Base-by-base conservation (phyloP, 2,888 invertebrate species). In the Plusia festucae region DNA sequence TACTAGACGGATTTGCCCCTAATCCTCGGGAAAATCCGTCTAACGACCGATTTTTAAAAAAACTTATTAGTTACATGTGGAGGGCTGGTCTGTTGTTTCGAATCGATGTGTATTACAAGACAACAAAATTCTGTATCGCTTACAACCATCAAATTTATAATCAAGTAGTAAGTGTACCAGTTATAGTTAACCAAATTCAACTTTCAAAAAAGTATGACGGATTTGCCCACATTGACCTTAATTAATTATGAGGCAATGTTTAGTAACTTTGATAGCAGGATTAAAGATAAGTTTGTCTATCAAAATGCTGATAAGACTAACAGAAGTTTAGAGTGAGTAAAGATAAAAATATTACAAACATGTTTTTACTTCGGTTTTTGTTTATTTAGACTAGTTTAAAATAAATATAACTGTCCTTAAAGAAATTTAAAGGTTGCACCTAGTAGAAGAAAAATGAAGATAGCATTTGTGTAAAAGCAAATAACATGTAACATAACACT, bases 401-500 rank as follows among this genome's bases (percentile, higher is more conserved):
- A 40, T 40, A n/a, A 40, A n/a, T n/a, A n/a, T 15, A n/a, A n/a
- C n/a, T 34, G 34, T 34, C 34, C 34, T 34, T 34, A 13, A 13
- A 13, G 8, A 34, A 15, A 15, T 15, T 15, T 15, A 4, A 40
- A 40, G 40, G 40, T 40, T 40, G 40, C 9, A 30, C 9, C 30
- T 30, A 30, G 30, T 30, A 9, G 0, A 40, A 40, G 40, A 40
- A 40, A 40, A 40, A n/a, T 40, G 15, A 40, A 40, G 40, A 40
- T 11, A 24, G 3, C 44, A 69, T 24, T 53, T 13, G 66, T 65
- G 74, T 60, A 60, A 52, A 67, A 61, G 70, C 67, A 78, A 74
- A 32, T 51, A 56, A 70, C 60, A 34, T 60, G 20, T 58, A 75
- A 78, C 27, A 76, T 53, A 63, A 54, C 65, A 70, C 49, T 74